Percentiles rank a stretch among this genome's conserved stretches.
phyloP scores from a whole-genome alignment of 2,113 vertebrate species.

The Chloropsis hardwickii region DNA sequence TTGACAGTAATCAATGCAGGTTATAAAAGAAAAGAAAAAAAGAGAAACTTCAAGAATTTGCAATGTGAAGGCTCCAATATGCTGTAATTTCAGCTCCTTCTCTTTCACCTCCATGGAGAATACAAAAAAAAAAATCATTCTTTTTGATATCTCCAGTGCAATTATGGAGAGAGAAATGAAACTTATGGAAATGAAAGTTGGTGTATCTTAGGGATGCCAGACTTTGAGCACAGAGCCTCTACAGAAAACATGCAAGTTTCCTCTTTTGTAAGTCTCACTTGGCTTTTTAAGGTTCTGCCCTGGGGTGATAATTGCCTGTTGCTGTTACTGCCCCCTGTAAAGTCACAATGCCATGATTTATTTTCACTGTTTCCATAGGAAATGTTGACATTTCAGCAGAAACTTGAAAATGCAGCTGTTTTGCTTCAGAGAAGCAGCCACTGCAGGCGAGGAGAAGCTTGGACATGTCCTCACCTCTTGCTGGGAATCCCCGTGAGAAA shows the following conservation, averaged over 20 bases:
- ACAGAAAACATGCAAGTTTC: neutral
- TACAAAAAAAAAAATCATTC: neutral
- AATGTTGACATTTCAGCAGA: neutral
- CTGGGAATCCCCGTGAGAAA: neutral
- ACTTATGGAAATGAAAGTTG: neutral
- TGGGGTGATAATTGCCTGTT: neutral
- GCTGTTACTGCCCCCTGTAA: neutral
- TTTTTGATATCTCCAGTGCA: neutral
- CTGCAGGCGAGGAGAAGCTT: neutral
- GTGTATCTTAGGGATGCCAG: neutral
- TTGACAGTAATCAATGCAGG: neutral
- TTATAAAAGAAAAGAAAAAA: neutral
- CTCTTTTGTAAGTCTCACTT: neutral
- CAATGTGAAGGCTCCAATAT: neutral
- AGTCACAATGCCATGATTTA: neutral
- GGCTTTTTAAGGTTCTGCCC: neutral
- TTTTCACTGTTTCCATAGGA: neutral
- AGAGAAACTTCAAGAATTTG: neutral
- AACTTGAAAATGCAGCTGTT: neutral
- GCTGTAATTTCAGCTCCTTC: neutral
- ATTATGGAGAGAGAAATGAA: neutral
- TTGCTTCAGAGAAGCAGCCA: neutral
- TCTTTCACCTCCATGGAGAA: neutral
- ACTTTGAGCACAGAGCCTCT: neutral
- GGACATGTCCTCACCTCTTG: rapidly evolving